These are phyloP conservation scores for Mastomys coucha DNA, from an alignment of 2,113 vertebrate species.

Conservation along the genomic window DNA sequence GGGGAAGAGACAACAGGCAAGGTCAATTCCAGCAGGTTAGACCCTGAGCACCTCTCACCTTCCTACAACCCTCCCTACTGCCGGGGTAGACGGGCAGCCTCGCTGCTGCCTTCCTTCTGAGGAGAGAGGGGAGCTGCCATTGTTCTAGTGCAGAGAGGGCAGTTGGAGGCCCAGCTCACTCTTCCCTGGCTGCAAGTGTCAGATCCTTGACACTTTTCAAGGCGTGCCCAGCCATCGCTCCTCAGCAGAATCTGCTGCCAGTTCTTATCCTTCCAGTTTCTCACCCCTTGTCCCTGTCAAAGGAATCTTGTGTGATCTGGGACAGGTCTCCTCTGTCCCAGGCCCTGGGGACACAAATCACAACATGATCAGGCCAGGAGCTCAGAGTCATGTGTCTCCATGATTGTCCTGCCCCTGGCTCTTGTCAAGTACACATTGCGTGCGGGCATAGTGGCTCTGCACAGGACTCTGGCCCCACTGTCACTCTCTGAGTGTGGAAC, in stretches of 20 bases:
- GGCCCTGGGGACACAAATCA: neutral
- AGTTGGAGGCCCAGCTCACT: neutral
- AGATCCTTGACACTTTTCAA: neutral
- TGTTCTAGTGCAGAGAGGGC: neutral
- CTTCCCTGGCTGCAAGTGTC: neutral
- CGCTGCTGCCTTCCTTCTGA: neutral
- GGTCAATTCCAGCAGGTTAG: slow-evolving; percentile 7
- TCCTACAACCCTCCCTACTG: neutral
- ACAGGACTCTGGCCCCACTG: neutral
- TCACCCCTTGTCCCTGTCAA: neutral
- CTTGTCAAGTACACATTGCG: too few species aligned
- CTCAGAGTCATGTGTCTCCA: neutral
- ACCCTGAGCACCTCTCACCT: neutral
- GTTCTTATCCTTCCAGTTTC: neutral
- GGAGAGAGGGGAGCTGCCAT: neutral
- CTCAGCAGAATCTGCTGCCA: neutral
- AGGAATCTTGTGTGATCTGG: neutral
- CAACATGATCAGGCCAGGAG: neutral
- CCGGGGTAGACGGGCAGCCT: neutral
- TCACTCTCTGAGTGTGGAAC: neutral
- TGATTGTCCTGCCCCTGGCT: neutral
- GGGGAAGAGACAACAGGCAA: slow-evolving; percentile 63
- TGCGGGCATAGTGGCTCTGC: neutral
- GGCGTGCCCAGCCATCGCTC: neutral
- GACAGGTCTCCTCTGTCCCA: neutral